Conservation (phyloP, 2,888 invertebrate genomes). For the Dorcus hopei region DNA sequence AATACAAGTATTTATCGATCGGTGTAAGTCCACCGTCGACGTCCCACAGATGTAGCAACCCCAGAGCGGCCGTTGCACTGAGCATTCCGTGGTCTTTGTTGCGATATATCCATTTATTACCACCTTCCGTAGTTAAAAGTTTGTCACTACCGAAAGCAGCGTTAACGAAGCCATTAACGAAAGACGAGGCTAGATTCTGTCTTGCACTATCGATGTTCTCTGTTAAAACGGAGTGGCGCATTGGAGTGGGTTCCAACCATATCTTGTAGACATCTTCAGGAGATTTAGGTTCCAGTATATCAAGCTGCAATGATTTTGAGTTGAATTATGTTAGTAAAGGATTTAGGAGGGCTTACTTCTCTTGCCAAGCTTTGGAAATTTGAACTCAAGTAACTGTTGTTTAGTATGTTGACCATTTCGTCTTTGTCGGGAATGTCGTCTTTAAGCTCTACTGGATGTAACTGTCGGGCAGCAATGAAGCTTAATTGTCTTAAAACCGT, state of each 20-base stretch:
- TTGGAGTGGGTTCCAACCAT: slow-evolving; percentile 77
- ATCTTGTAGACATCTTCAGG: slow-evolving; percentile 99
- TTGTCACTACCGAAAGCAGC: slow-evolving; percentile 97
- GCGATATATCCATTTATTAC: slow-evolving; percentile 79
- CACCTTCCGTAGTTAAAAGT: slow-evolving; percentile 78
- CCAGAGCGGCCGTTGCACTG: slow-evolving; percentile 94
- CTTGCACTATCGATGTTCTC: slow-evolving; percentile 81
- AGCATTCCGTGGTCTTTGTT: slow-evolving; percentile 98
- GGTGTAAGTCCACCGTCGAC: slow-evolving; percentile 97
- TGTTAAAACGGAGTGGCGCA: slow-evolving; percentile 69
- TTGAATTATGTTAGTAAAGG: neutral
- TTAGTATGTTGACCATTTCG: slow-evolving; percentile 85
- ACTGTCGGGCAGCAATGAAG: slow-evolving; percentile 93
- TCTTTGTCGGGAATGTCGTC: slow-evolving; percentile 68
- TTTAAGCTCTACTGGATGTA: slow-evolving; percentile 81
- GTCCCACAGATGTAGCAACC: slow-evolving; percentile 95
- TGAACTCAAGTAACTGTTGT: slow-evolving; percentile 89
- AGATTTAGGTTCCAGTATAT: slow-evolving; percentile 98
- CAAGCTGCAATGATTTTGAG: slow-evolving; percentile 59
- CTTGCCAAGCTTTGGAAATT: slow-evolving; percentile 90
- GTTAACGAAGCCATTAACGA: slow-evolving; percentile 98
- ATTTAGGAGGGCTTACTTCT: slow-evolving; percentile 60
- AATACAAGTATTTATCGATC: slow-evolving; percentile 85
- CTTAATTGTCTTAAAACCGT: slow-evolving; percentile 89
- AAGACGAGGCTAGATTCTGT: slow-evolving; percentile 94